Conservation (phyloP, 2,797 vertebrate genomes). For the Microhierax caerulescens region DNA sequence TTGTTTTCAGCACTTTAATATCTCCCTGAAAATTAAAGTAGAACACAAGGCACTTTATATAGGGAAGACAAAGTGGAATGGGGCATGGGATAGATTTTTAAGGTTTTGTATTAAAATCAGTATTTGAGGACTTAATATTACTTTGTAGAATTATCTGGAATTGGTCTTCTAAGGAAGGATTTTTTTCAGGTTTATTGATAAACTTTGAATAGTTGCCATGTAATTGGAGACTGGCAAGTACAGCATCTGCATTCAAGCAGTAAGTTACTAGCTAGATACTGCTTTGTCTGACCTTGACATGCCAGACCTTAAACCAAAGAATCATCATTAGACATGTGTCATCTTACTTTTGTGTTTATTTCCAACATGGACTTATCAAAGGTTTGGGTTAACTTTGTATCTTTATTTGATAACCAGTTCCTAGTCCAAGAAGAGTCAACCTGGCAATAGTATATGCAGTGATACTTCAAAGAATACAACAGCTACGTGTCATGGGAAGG, state of each 20-base stretch:
- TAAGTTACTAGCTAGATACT: not conserved
- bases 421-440: not conserved
- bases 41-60: not conserved
- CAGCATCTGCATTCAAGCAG: not conserved
- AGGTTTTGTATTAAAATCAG: not conserved
- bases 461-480: not conserved
- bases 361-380: not conserved
- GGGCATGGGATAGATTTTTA: not conserved
- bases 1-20: not conserved
- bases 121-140: not conserved
- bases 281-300: not conserved
- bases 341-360: not conserved
- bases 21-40: not conserved
- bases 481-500: not conserved
- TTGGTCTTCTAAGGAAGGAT: not conserved
- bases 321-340: too few relatives aligned
- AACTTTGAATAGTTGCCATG: not conserved
- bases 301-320: not conserved
- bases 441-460: not conserved
- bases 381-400: not conserved
- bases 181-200: not conserved
- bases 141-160: not conserved
- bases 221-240: not conserved
- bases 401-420: not conserved
- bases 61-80: not conserved